These are phyloP conservation scores for Pluvialis apricaria DNA, from an alignment of 2,113 vertebrate species.

Conservation along the genomic window DNA sequence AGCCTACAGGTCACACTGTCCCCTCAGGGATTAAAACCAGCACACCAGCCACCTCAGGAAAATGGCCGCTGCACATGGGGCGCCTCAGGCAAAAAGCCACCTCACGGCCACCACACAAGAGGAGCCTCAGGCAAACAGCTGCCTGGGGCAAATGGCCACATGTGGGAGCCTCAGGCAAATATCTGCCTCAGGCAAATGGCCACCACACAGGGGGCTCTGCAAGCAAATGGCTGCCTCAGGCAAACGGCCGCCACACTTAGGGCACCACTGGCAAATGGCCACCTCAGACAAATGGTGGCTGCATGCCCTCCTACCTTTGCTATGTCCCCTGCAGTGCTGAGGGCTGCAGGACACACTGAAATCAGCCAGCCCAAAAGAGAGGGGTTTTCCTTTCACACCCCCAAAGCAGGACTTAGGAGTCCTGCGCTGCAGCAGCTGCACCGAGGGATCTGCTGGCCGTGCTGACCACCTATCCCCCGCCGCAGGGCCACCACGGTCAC, in stretches of 20 bases:
- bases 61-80: rapidly evolving
- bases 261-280: neutral
- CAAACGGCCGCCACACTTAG: neutral
- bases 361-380: neutral
- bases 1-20: neutral
- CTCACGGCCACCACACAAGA: rapidly evolving
- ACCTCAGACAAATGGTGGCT: rapidly evolving
- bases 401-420: too few relatives aligned
- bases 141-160: neutral
- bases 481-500: rapidly evolving
- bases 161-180: neutral
- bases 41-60: neutral
- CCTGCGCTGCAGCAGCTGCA: rapidly evolving
- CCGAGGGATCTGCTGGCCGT: neutral
- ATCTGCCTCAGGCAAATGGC: neutral
- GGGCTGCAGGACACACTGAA: neutral
- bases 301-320: rapidly evolving
- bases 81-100: neutral
- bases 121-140: rapidly evolving
- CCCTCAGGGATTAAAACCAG: neutral
- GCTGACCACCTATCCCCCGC: rapidly evolving
- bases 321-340: rapidly evolving
- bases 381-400: neutral
- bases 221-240: neutral
- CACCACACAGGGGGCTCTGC: neutral